Evolutionary conservation across 2,888 invertebrate genomes (phyloP), one percentile per base, ranked within the genome.

Genomic region (Drosophila suboccidentalis): DNA sequence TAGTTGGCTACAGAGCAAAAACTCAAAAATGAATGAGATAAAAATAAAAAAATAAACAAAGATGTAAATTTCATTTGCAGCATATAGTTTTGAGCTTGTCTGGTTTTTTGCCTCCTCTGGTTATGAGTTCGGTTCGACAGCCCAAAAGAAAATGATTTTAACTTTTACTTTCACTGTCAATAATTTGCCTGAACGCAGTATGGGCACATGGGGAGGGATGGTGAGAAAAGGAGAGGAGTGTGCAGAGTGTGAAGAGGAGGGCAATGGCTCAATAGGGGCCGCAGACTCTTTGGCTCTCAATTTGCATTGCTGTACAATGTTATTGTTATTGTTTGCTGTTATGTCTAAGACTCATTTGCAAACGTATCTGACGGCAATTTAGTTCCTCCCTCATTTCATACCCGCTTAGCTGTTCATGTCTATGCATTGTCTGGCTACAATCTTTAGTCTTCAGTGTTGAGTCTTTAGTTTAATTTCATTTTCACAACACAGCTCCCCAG

Each of bases 151-250:
- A 87, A 82, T 82, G 76, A 64, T 58, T 81, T 87, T 59, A 89
- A 74, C 90, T 89, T 87, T 91, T 88, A 91, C 91, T 91, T 91
- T 91, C 90, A 90, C 90, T 91, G 80, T 78, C 90, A 90, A 90
- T 91, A 90, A 90, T 90, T 91, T 87, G 86, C 78, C 77, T 77
- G 67, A 67, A 26, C 15, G 29, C 22, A 32, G 22, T 78, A 58
- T 61, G 22, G 17, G 44, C 17, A 17, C 17, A 11, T 41, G 29
- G 15, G 4, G 9, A 29, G 39, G 13, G 32, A 2, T 6, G 36
- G 29, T 29, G 19, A 17, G n/a, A 22, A n/a, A n/a, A n/a, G n/a
- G 19, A 19, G 10, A 1, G 22, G 38, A 6, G 32, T n/a, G 22
- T 1, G 29, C 8, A 8, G 8, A 29, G 26, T 26, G 26, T 26